These are phyloP conservation scores for Hyperoplus lanceolatus DNA, from an alignment of 2,797 vertebrate genomes.

Conservation along the genomic window DNA sequence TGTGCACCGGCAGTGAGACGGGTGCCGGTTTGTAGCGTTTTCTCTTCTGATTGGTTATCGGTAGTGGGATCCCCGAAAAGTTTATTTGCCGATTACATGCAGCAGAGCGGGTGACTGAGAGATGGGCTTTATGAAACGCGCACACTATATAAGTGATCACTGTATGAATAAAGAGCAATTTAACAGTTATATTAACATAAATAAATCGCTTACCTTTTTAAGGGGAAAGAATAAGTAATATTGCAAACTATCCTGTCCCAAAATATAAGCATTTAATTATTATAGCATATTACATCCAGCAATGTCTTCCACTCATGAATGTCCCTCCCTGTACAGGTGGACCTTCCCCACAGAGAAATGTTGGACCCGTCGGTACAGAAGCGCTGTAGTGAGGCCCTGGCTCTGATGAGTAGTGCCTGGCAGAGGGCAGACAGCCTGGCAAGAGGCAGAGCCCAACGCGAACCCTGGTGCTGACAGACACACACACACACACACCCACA, in stretches of 20 bases:
- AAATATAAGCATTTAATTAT: background rate
- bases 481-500: background rate
- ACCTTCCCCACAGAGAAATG: conserved; percentile 87
- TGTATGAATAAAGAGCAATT: too few relatives aligned
- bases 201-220: too few relatives aligned
- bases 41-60: too few relatives aligned
- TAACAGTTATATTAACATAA: too few relatives aligned
- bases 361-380: conserved; percentile 87
- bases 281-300: background rate
- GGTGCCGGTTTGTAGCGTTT: too few relatives aligned
- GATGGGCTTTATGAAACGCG: too few relatives aligned
- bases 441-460: conserved; percentile 92
- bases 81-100: too few relatives aligned
- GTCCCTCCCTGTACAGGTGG: conserved; percentile 81
- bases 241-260: background rate
- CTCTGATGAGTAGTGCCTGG: conserved; percentile 93
- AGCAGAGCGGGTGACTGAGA: too few relatives aligned
- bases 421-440: conserved; percentile 97
- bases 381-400: conserved; percentile 91
- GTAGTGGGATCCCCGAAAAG: too few relatives aligned
- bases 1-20: too few relatives aligned
- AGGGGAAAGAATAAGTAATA: background rate
- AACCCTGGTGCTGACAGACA: conserved; percentile 94
- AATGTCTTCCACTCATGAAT: background rate
- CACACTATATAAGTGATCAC: too few relatives aligned